Conservation (phyloP, 2,113 vertebrate genomes). For the Lonchura striata region DNA sequence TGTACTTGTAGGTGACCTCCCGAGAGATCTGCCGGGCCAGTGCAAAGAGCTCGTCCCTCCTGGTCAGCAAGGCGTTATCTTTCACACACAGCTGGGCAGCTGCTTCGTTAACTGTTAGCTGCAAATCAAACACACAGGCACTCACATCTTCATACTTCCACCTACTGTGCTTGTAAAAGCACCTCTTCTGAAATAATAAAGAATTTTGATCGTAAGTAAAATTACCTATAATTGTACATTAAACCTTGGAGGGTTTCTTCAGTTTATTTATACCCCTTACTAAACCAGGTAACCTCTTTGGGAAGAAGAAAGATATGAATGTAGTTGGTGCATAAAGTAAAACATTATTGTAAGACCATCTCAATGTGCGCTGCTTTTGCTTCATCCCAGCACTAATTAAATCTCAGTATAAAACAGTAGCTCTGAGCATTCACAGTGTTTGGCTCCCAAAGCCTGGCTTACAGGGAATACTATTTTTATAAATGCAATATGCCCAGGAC, state of each 20-base stretch:
- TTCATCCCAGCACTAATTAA: slow-evolving; percentile 38
- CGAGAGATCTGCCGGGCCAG: slow-evolving; percentile 92
- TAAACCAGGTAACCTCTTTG: background rate
- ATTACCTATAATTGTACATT: background rate
- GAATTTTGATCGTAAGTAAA: background rate
- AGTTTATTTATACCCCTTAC: background rate
- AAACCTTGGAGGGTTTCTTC: background rate
- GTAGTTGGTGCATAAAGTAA: background rate
- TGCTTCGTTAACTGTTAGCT: slow-evolving; percentile 97
- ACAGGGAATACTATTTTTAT: slow-evolving; percentile 65
- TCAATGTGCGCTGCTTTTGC: background rate
- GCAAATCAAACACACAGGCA: slow-evolving; percentile 33
- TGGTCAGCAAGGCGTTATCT: slow-evolving; percentile 87
- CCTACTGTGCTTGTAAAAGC: background rate
- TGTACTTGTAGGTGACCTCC: slow-evolving; percentile 97
- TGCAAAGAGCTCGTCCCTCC: slow-evolving; percentile 92
- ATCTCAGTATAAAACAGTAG: slow-evolving; percentile 41
- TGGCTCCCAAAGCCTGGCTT: slow-evolving; percentile 43
- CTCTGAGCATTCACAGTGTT: slow-evolving; percentile 33
- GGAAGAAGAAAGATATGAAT: background rate
- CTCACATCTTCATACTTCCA: background rate
- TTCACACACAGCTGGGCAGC: slow-evolving; percentile 94
- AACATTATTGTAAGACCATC: background rate
- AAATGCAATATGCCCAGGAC: slow-evolving; percentile 51
- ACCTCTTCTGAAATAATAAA: background rate